These are phyloP conservation scores for Nasonia vitripennis DNA, from an alignment of 1,140 invertebrate genomes.

Conservation along the genomic window DNA sequence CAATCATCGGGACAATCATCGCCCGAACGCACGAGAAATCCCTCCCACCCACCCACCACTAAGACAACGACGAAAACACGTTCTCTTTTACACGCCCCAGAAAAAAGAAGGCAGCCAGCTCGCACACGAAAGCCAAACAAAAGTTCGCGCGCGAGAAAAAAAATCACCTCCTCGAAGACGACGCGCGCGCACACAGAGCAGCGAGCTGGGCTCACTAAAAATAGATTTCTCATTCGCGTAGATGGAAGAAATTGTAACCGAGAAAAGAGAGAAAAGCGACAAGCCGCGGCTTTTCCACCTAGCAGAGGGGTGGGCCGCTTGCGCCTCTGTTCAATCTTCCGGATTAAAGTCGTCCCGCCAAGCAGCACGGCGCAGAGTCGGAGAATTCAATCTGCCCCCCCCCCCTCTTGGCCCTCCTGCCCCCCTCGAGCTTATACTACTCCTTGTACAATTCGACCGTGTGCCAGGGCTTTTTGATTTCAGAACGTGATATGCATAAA, in stretches of 20 bases:
- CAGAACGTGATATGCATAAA: too few species aligned
- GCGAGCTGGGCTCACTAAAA: not conserved
- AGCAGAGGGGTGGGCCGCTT: not conserved
- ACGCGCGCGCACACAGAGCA: too few species aligned
- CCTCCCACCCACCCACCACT: too few species aligned
- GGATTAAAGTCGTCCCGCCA: constrained; percentile 3
- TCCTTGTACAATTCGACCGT: not conserved
- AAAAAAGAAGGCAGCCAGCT: not conserved
- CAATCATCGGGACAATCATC: too few species aligned
- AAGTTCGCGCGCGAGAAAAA: not conserved
- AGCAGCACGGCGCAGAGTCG: too few species aligned
- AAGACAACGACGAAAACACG: too few species aligned
- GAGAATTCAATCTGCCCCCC: constrained; percentile 16
- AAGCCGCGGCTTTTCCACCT: constrained; percentile 14
- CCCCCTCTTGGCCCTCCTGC: not conserved
- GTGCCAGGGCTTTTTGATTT: not conserved
- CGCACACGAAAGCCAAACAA: not conserved
- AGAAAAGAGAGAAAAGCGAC: not conserved
- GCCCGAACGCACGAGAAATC: too few species aligned
- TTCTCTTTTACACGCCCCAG: too few species aligned
- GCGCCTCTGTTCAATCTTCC: constrained; percentile 3
- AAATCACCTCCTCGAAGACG: not conserved
- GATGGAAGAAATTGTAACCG: constrained; percentile 34
- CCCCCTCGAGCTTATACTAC: not conserved
- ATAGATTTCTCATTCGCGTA: constrained; percentile 39